Conservation (phyloP, 2,888 invertebrate species). For the Heliothis peltigera region DNA sequence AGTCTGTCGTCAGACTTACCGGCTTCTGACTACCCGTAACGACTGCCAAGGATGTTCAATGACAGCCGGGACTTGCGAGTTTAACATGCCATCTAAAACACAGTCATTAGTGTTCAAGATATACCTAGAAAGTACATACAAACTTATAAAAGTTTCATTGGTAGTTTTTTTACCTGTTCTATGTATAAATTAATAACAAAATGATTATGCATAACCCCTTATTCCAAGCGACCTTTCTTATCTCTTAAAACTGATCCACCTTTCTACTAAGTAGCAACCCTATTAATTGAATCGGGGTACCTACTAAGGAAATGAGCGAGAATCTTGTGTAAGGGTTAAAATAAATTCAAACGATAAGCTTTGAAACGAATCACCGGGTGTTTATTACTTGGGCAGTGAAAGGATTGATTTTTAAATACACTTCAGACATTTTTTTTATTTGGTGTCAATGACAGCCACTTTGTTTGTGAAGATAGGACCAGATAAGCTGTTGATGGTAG, state of each 20-base stretch:
- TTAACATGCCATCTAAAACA: too few relatives aligned
- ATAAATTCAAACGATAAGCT: conserved; percentile 60
- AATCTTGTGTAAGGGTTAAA: conserved; percentile 58
- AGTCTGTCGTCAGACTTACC: too few relatives aligned
- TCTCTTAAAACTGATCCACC: too few relatives aligned
- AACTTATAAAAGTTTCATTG: too few relatives aligned
- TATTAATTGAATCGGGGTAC: conserved; percentile 52
- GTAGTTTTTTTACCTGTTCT: too few relatives aligned
- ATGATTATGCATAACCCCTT: background rate
- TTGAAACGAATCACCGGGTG: conserved; percentile 50
- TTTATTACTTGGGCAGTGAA: conserved; percentile 34
- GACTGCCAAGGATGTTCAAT: too few relatives aligned
- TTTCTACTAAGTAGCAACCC: conserved; percentile 40
- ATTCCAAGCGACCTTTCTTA: too few relatives aligned
- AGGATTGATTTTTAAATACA: conserved; percentile 28
- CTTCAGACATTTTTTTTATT: conserved; percentile 10
- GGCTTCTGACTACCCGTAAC: too few relatives aligned
- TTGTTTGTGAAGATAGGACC: background rate
- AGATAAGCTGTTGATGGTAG: background rate
- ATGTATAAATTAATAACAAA: background rate
- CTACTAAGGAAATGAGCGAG: conserved; percentile 48
- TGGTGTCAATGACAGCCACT: conserved; percentile 5
- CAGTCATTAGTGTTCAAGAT: too few relatives aligned
- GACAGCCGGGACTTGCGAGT: too few relatives aligned
- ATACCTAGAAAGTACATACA: too few relatives aligned